Evolutionary conservation across 2,797 vertebrate species (phyloP), one percentile per base, ranked within the genome.

Genomic region (Falco concolor): DNA sequence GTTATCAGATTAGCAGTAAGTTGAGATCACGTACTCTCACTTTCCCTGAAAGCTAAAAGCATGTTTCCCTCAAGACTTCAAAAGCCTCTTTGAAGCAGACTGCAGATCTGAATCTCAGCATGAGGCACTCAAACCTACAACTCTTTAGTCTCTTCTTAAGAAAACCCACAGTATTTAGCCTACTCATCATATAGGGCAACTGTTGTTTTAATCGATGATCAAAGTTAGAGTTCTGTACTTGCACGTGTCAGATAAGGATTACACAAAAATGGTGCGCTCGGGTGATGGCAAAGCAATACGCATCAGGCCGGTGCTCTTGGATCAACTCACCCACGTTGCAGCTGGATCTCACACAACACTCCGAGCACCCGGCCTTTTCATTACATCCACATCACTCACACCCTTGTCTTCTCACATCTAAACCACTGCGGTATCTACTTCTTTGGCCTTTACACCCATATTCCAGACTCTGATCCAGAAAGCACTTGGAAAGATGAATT

Each of bases 51-150:
- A 96, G 93, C 90, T 96, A 85, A 95, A 92, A 74, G 89, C 85
- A 83, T 86, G 56, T 72, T 96, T 96, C 95, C 95, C 83, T 96
- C 87, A 80, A 96, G 92, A 97, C 95, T 97, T 97, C 97, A 97
- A 96, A 96, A 91, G 67, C 44, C 47, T 83, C 91, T 97, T 95
- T 96, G 96, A 96, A 95, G 94, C 85, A 84, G 56, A 47, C 19
- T 84, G 83, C 60, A 94, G 95, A 96, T 97, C 83, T 87, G 92
- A 95, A 91, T 94, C 96, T 96, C 75, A 91, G 69, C 84, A 90
- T 11, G 1, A 89, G 89, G 61, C 86, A 68, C 67, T 54, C 90
- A 87, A 85, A 83, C 73, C 65, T 95, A 83, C 83, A 83, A 65
- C 27, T 72, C 88, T 85, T 96, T 89, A 87, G 83, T 74, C 42